These are phyloP conservation scores for Homarus gammarus DNA, from an alignment of 2,888 invertebrate species.

Conservation along the genomic window DNA sequence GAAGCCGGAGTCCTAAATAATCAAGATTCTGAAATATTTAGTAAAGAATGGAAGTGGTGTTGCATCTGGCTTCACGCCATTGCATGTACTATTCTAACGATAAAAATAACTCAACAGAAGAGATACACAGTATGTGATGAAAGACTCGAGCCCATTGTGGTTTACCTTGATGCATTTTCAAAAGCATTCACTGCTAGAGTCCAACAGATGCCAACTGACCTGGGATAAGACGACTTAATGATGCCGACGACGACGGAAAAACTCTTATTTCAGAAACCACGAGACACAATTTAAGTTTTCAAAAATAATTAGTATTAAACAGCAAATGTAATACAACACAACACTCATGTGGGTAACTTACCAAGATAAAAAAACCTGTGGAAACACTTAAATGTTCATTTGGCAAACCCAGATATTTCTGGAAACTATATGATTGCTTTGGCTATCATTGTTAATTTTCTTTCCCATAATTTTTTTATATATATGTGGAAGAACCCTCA, in stretches of 20 bases:
- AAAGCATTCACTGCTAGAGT: not conserved
- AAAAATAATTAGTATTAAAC: conserved; percentile 21
- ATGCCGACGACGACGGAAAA: not conserved
- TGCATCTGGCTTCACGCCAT: not conserved
- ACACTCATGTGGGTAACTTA: conserved; percentile 13
- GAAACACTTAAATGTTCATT: conserved; percentile 8
- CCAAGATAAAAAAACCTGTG: conserved; percentile 6
- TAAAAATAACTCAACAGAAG: not conserved
- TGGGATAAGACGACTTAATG: not conserved
- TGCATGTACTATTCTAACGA: not conserved
- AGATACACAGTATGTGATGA: conserved; percentile 2
- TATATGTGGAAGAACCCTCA: conserved; percentile 88
- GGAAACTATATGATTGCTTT: conserved; percentile 57
- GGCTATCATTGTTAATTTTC: conserved; percentile 32
- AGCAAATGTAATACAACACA: conserved; percentile 20
- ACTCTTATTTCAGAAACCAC: not conserved
- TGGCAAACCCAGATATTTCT: conserved; percentile 54
- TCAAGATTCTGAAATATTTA: not conserved
- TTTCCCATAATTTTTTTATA: conserved; percentile 79
- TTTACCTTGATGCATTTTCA: not conserved
- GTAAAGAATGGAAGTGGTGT: conserved; percentile 7
- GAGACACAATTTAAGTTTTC: conserved; percentile 23
- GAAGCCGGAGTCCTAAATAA: not conserved
- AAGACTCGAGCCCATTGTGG: not conserved
- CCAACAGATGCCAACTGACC: not conserved